Base-by-base conservation (phyloP, 2,113 vertebrate genomes). In the Lanius ludovicianus region DNA sequence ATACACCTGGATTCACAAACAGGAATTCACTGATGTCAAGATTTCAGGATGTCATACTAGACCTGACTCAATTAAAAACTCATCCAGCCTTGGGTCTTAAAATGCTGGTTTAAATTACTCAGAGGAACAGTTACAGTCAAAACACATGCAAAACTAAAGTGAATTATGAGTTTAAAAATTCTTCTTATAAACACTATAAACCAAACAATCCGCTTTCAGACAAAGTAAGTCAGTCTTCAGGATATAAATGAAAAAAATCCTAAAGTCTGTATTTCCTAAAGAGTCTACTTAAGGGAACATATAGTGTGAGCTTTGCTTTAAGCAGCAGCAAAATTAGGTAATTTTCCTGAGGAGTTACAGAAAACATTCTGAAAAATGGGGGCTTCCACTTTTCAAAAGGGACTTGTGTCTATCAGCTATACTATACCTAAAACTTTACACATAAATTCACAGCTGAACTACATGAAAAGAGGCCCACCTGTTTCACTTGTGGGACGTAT, bases 401-500 rank as follows among this genome's bases (percentile, higher is more conserved):
- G 33, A 84, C 19, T 57, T n/a, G 6, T 24, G 14, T 50, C 42
- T 63, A 31, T 46, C 33, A 94, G 57, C 46, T 53, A 57, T 18
- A 17, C 14, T 60, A 9, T 25, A 73, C 3, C 21, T n/a, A 23
- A 14, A 75, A 85, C 31, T 52, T 52, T 56, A 33, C 22, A 19
- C 11, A 2, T 13, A 15, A 60, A 8, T 80, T 88, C 85, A 83
- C 12, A 90, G 23, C 1, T 37, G 42, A 83, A 47, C 23, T 42
- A 12, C 31, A 84, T 12, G 18, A 74, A 57, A 85, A 80, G 30
- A 78, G 28, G 7, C 42, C 9, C 87, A 99, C 99, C 99, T 97
- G 99, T 99, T 97, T 99, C 99, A 97, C 99, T 99, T 44, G 99
- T 99, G 83, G 99, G 99, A 93, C 99, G 98, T 78, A 99, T 97